Base-by-base conservation (phyloP, 2,888 invertebrate species). In the Campoplex capitator region DNA sequence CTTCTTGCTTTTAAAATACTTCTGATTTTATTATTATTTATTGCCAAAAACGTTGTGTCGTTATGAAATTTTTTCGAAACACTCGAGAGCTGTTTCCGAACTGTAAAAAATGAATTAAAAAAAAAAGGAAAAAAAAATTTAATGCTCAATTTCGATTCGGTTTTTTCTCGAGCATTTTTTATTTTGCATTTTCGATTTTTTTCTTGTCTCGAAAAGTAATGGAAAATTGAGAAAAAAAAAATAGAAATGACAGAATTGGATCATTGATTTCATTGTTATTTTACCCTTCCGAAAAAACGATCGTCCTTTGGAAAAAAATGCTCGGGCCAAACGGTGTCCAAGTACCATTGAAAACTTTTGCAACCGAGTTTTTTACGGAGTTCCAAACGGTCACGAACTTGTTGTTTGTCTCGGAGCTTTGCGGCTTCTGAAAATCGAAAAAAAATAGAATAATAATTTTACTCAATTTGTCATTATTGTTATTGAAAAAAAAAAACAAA, bases 281-380 rank as follows among this genome's bases (percentile, higher is more conserved):
- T 11, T 90, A 94, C 98, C 95, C 97, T 97, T 54, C 99, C 99
- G 93, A 99, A 98, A 95, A 98, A 98, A 88, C 98, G 96, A 89
- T 97, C 97, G 1, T 97, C 96, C 45, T 96, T 97, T 0, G 99
- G 99, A 92, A 99, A 97, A 94, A 99, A 99, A 93, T 99, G 97
- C 92, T 99, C 98, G 0, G 99, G 99, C 98, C 99, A 99, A 38
- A 99, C 96, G 91, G 98, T 98, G 80, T 98, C 97, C 90, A 99
- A 95, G 94, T 99, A 99, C 99, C 99, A 99, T 77, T 96, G 96
- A 92, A 99, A 99, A 89, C 96, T 96, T 94, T 98, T 97, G 94
- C 99, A 99, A 28, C 97, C 95, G 56, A 99, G 95, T 88, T 95
- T 96, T 88, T 97, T 95, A 1, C 97, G 95, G 62, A 99, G 94